These are phyloP conservation scores for Terrapene triunguis DNA, from an alignment of 2,113 vertebrate genomes.

Conservation along the genomic window DNA sequence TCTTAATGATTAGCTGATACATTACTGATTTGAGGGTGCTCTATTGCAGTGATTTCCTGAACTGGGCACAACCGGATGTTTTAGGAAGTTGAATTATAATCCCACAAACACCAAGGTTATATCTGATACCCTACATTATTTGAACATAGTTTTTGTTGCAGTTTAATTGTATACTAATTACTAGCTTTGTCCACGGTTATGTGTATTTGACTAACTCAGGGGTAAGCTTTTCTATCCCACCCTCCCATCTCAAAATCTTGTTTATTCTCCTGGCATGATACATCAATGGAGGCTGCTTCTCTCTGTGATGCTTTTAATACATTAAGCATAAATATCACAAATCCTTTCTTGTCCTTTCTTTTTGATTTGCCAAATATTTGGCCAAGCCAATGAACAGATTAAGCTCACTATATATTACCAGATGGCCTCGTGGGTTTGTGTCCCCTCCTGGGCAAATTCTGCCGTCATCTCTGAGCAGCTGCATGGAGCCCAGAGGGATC, in stretches of 20 bases:
- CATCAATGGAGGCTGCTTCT: background rate
- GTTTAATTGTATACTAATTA: background rate
- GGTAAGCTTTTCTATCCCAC: background rate
- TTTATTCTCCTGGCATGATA: background rate
- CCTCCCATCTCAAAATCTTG: background rate
- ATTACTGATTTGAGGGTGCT: background rate
- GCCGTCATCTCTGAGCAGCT: conserved; percentile 71
- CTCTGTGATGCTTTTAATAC: background rate
- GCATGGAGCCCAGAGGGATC: conserved; percentile 34
- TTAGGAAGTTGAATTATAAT: background rate
- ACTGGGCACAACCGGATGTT: background rate
- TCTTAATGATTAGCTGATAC: background rate
- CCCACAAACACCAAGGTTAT: background rate
- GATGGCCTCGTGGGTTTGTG: conserved; percentile 50
- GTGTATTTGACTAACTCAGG: background rate
- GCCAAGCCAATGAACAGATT: conserved; percentile 58
- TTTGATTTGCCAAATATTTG: conserved; percentile 65
- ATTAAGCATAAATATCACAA: conserved; percentile 49
- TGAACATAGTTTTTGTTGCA: background rate
- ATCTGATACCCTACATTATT: background rate
- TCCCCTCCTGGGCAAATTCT: conserved; percentile 41
- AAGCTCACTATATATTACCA: conserved; percentile 41
- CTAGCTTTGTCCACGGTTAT: background rate
- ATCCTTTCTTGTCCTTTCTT: conserved; percentile 37
- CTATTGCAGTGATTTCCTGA: background rate